phyloP scores from a whole-genome alignment of 2,888 invertebrate species.

The Drosophila merina region DNA sequence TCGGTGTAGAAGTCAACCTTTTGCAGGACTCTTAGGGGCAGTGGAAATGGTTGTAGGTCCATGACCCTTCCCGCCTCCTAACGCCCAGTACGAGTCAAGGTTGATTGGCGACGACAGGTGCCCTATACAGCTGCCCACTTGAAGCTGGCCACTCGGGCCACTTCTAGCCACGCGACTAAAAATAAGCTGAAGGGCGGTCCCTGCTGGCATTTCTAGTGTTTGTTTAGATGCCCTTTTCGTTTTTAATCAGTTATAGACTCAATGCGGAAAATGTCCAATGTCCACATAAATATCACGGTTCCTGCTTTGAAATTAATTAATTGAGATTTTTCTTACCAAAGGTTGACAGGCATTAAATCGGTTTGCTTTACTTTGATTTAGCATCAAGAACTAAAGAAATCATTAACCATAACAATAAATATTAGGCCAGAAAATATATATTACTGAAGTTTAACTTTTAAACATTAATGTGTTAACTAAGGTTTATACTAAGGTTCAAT shows the following conservation, averaged over 20 bases:
- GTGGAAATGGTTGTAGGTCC: constrained; percentile 17
- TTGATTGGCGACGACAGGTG: constrained; percentile 62
- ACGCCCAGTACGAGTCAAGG: constrained; percentile 39
- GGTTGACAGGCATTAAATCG: constrained; percentile 3
- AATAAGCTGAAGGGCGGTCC: constrained; percentile 47
- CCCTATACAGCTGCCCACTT: constrained; percentile 54
- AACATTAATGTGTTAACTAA: too few relatives aligned
- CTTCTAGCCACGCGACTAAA: constrained; percentile 47
- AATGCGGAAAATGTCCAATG: constrained; percentile 9
- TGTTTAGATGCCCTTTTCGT: constrained; percentile 44
- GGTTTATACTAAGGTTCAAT: not conserved
- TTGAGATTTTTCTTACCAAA: constrained; percentile 1
- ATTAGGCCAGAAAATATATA: not conserved
- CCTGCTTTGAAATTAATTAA: constrained; percentile 11
- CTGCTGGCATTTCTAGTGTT: constrained; percentile 37
- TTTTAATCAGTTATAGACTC: constrained; percentile 8
- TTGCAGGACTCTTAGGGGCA: constrained; percentile 10
- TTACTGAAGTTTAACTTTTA: not conserved
- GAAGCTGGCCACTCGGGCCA: constrained; percentile 40
- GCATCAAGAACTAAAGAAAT: not conserved
- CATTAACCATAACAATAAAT: not conserved
- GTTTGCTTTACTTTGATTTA: not conserved
- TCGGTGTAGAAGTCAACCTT: constrained; percentile 12
- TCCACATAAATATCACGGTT: constrained; percentile 6
- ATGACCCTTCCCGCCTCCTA: constrained; percentile 19